Evolutionary conservation across 1,140 invertebrate genomes (phyloP), one percentile per base, ranked within the genome.

Genomic region (Diorhabda carinulata): DNA sequence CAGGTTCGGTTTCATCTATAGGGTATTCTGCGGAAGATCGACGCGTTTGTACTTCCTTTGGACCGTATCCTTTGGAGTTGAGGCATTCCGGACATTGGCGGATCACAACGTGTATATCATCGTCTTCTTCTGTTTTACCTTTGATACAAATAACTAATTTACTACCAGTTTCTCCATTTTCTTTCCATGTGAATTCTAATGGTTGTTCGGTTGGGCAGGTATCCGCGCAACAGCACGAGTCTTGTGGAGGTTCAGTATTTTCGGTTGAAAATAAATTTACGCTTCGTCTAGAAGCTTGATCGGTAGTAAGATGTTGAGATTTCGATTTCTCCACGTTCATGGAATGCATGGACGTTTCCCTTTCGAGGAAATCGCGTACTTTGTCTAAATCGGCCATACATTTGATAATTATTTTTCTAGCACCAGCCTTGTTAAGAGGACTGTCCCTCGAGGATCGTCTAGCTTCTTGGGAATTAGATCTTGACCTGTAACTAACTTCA

Each of bases 71-170:
- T 71, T 63, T 60, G 44, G 67, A 57, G 4, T 52, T 6, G 2
- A 52, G 47, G n/a, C 74, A 76, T 3, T 76, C 74, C 4, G 73
- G 70, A 57, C 74, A 76, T 58, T 76, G 74, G n/a, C 69, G 57
- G 5, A 76, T 74, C 2, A 76, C 69, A 43, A 76, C 70, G 57
- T 70, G 70, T 4, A 76, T 67, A 41, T 74, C 74, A 10, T 66
- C 70, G 44, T 74, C 71, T n/a, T 74, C 68, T 52, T 74, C 64
- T 8, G 67, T 66, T 63, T 71, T 66, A 3, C 73, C 72, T 44
- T 76, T 76, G 8, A 76, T 76, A 68, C 71, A 76, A 4, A 74
- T 72, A n/a, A 74, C 45, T 42, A 68, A 44, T 57, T 68, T 61
- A 61, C 67, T 68, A 42, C 42, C 52, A 8, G 41, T 60, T 44